Evolutionary conservation across 2,113 vertebrate genomes (phyloP).

Genomic region (Shinisaurus crocodilurus): DNA sequence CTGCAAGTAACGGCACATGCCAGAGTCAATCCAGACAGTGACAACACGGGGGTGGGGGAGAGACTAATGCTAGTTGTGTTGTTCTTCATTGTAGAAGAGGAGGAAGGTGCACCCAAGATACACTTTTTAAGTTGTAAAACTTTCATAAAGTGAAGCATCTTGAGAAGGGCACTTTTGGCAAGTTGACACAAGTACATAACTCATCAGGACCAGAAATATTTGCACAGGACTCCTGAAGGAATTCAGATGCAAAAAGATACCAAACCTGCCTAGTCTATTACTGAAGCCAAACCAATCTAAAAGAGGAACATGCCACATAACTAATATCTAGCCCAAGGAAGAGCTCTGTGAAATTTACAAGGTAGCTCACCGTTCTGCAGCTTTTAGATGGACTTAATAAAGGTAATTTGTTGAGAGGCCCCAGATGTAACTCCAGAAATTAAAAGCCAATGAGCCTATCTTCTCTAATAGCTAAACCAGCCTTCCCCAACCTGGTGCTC

Average conservation of each 20-base stretch:
- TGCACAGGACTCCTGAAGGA: neutral
- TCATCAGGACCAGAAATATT: neutral
- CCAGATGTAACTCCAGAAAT: neutral
- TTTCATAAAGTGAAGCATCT: neutral
- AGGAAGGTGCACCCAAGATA: neutral
- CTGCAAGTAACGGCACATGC: neutral
- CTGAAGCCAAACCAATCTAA: neutral
- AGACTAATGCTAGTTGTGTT: neutral
- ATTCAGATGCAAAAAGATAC: neutral
- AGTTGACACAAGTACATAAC: neutral
- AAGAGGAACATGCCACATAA: neutral
- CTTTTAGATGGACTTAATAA: neutral
- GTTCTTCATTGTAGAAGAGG: neutral
- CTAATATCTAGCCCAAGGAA: neutral
- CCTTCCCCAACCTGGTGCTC: neutral
- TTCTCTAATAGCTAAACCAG: neutral
- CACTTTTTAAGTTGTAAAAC: neutral
- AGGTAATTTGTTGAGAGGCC: neutral
- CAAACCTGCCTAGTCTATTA: neutral
- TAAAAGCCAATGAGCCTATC: neutral
- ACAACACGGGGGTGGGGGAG: neutral
- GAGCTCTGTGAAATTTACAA: neutral
- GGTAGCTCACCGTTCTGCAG: neutral
- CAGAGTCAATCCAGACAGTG: neutral
- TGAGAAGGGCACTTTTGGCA: neutral